Evolutionary conservation across 2,888 invertebrate genomes (phyloP).

Genomic region (Scaptomyza tumidula): DNA sequence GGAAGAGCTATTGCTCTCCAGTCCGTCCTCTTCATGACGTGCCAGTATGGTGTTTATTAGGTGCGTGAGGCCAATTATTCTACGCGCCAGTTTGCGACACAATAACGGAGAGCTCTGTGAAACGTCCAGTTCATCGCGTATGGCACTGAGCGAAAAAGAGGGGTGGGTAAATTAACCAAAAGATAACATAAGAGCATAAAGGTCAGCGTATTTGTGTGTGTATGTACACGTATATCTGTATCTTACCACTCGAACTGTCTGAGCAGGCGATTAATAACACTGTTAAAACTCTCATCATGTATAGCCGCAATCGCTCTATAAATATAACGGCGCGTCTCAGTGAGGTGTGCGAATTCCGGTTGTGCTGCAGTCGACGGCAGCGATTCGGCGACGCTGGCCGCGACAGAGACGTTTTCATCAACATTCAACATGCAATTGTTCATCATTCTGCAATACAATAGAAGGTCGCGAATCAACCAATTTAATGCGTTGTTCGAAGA

Average conservation of each 20-base stretch:
- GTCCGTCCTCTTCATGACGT: background rate
- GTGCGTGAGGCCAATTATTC: slow-evolving; percentile 54
- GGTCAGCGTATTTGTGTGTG: background rate
- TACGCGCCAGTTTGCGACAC: slow-evolving; percentile 64
- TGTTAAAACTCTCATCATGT: slow-evolving; percentile 59
- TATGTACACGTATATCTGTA: background rate
- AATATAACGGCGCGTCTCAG: slow-evolving; percentile 60
- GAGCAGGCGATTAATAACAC: slow-evolving; percentile 55
- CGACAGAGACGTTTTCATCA: slow-evolving; percentile 28
- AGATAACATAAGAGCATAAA: background rate
- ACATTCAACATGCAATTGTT: slow-evolving; percentile 35
- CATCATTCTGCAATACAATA: slow-evolving; percentile 47
- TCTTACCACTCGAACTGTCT: slow-evolving; percentile 61
- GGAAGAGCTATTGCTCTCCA: slow-evolving; percentile 17
- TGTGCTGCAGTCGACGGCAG: slow-evolving; percentile 19
- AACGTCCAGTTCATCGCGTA: slow-evolving; percentile 57
- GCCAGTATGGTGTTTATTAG: slow-evolving; percentile 51
- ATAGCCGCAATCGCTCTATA: slow-evolving; percentile 66
- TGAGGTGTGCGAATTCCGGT: slow-evolving; percentile 60
- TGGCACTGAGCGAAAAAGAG: slow-evolving; percentile 48
- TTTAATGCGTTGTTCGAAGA: slow-evolving; percentile 26
- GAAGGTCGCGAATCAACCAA: slow-evolving; percentile 32
- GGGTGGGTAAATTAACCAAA: background rate
- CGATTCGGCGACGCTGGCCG: slow-evolving; percentile 16
- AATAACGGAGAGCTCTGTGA: slow-evolving; percentile 46